Evolutionary conservation across 1,140 invertebrate species (phyloP).

Genomic region (Camponotus vicinus): DNA sequence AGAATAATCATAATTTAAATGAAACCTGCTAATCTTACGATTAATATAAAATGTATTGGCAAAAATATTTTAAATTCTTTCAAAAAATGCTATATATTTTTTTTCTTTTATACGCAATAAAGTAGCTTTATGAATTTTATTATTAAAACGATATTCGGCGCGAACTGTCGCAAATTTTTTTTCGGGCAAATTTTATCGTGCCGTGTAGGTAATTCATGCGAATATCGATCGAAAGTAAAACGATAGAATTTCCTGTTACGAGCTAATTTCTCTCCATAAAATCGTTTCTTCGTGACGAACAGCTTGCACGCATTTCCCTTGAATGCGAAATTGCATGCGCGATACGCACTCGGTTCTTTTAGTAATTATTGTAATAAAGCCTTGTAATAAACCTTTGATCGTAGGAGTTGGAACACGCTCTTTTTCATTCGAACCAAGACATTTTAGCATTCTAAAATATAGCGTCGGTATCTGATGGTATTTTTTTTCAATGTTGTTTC

Average conservation of each 20-base stretch:
- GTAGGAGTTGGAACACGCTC: neutral
- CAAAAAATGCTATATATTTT: neutral
- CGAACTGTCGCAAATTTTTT: neutral
- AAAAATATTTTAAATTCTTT: neutral
- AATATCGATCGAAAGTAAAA: constrained; percentile 35
- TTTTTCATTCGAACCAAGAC: constrained; percentile 5
- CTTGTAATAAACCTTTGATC: constrained; percentile 46
- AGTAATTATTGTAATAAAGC: constrained; percentile 44
- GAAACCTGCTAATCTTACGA: neutral
- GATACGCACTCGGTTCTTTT: constrained; percentile 24
- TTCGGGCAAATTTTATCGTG: neutral
- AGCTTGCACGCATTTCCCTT: constrained; percentile 44
- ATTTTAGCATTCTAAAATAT: neutral
- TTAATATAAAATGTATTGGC: neutral
- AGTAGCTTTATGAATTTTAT: neutral
- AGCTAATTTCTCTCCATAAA: constrained; percentile 46
- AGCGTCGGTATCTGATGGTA: neutral
- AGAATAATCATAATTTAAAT: neutral
- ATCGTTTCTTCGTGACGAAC: constrained; percentile 40
- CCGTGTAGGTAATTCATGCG: constrained; percentile 29
- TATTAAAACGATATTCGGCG: neutral
- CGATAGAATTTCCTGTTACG: constrained; percentile 57
- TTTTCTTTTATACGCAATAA: neutral
- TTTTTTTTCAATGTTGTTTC: neutral
- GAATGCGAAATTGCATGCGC: constrained; percentile 39